phyloP scores from a whole-genome alignment of 2,113 vertebrate species.

The Hymenochirus boettgeri region DNA sequence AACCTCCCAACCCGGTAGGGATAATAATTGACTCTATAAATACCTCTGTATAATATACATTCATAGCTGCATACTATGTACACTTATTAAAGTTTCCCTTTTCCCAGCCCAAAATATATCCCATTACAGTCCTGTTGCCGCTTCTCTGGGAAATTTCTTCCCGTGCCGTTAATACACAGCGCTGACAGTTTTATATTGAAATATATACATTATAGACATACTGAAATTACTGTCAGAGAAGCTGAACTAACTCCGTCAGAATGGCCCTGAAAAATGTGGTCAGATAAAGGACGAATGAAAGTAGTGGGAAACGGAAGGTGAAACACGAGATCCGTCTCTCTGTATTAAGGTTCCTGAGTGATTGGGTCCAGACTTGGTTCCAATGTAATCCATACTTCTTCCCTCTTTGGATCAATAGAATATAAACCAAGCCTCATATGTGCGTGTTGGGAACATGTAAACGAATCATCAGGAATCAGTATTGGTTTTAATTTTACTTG shows the following conservation, averaged over 20 bases:
- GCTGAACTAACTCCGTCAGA: conserved; percentile 15
- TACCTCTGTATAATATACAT: too few species aligned
- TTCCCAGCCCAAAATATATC: too few species aligned
- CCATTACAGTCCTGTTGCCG: neutral
- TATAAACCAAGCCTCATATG: too few species aligned
- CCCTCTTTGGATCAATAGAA: neutral
- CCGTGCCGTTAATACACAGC: neutral
- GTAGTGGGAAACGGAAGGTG: neutral
- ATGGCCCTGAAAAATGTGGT: conserved; percentile 12
- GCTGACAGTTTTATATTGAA: conserved; percentile 10
- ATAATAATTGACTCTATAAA: too few species aligned
- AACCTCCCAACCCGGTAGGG: too few species aligned
- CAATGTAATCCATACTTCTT: too few species aligned
- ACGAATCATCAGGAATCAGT: too few species aligned
- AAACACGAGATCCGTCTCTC: neutral
- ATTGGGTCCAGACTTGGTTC: too few species aligned
- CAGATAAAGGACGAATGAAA: conserved; percentile 13
- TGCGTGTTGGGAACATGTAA: too few species aligned
- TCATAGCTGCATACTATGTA: too few species aligned
- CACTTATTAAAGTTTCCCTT: too few species aligned
- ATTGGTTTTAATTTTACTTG: too few species aligned
- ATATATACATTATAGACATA: neutral
- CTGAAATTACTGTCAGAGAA: conserved; percentile 8
- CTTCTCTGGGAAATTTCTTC: neutral
- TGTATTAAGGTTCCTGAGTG: neutral